Evolutionary conservation across 1,140 invertebrate species (phyloP), one percentile per base, ranked within the genome.

Genomic region (Drosophila mauritiana): DNA sequence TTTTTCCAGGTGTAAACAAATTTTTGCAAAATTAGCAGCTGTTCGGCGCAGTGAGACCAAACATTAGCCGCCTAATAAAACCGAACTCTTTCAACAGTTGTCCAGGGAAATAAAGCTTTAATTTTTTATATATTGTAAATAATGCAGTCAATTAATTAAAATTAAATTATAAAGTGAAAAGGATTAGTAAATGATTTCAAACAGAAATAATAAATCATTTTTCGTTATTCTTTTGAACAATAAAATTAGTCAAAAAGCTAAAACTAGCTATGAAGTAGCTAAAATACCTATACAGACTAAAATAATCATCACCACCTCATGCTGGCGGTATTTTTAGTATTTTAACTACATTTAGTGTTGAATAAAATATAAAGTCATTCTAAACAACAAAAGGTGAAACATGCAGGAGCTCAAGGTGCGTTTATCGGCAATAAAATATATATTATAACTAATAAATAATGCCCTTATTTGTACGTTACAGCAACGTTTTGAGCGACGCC

Each of bases 371-470:
- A 12, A 46, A 46, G 20, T 12, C 12, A 13, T 46, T 45, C 42
- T 20, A 48, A 51, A 51, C 48, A 12, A 52, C 49, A 52, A 52
- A 52, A 36, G 27, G 49, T 34, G 31, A 4, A 36, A 61, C 53
- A 88, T 88, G 84, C 65, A 88, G n/a, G 76, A 49, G 67, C 63
- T 89, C 53, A 80, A 61, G 77, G 84, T 88, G 45, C 45, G 67
- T 51, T 1, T 3, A 12, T 31, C 4, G 2, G 2, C 4, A 27
- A 54, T 20, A 15, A 5, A n/a, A 1, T 31, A 0, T 0, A 13
- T 36, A 17, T 12, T 37, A 37, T 34, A 13, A 43, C n/a, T 25
- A 31, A 31, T 20, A 17, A 8, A 27, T 6, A 51, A 31, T 10
- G 31, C 31, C 8, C 15, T 34, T 17, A 0, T 15, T 31, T 27